Evolutionary conservation across 1,140 invertebrate species (phyloP), one percentile per base, ranked within the genome.

Genomic region (Capitella teleta): DNA sequence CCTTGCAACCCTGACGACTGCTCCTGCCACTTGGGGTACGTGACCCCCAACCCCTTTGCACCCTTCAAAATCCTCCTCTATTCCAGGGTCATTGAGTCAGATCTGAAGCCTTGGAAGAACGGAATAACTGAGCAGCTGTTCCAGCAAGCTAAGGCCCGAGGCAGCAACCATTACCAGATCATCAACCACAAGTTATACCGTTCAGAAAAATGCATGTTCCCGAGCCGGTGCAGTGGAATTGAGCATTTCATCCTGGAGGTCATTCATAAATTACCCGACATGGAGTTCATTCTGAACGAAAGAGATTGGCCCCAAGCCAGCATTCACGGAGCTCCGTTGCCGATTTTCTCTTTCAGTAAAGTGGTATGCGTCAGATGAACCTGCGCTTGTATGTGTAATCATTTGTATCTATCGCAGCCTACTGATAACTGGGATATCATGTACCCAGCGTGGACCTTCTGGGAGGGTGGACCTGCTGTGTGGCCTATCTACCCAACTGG

Each of bases 391-490:
- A n/a, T n/a, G n/a, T n/a, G n/a, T n/a, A n/a, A n/a, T n/a, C n/a
- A n/a, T n/a, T n/a, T n/a, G n/a, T n/a, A n/a, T n/a, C n/a, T n/a
- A n/a, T n/a, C n/a, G n/a, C n/a, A n/a, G n/a, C 32, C n/a, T n/a
- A n/a, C n/a, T n/a, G n/a, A n/a, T n/a, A n/a, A n/a, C n/a, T n/a
- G n/a, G n/a, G 93, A 98, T 65, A 93, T 97, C 51, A 87, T 85
- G 78, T 97, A 95, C 76, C 93, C 93, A 41, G 86, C 92, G 0
- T 97, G 93, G 93, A 83, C 86, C 26, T 97, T 98, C 74, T 95
- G 91, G 91, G 87, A 90, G 74, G 92, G 93, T 38, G 93, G 93
- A 1, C 93, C 93, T 36, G 92, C 92, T 2, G 94, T 96, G 56
- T 71, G 69, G 68, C 82, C 82, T 38, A 47, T 47, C 18, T 47